Base-by-base conservation (phyloP, 2,888 invertebrate species). In the Brenthis daphne region DNA sequence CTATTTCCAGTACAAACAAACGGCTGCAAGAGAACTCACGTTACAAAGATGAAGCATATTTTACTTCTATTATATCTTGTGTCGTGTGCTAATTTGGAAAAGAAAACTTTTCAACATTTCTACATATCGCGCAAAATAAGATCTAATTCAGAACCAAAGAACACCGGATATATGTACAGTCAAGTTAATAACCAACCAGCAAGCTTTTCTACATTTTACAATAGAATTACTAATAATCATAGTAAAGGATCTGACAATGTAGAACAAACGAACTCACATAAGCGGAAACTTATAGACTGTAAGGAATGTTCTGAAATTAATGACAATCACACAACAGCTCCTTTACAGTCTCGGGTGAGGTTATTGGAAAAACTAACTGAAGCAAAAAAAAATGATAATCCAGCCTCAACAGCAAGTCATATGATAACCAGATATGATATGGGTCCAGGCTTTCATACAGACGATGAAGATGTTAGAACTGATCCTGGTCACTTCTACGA, bases 401-500 rank as follows among this genome's bases (percentile, higher is more conserved):
- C 50, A 2, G 56, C 63, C 6, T 47, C 16, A 48, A 61, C 56
- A 50, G 20, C 60, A 8, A 74, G 72, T n/a, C 78, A 83, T 37
- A 69, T 72, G 12, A 67, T 76, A 20, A 65, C 73, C 11, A 74
- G 69, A 20, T 80, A 79, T 61, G 75, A 75, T 16, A 77, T 78
- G 14, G 67, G 71, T 16, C 72, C 75, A 11, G 79, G 83, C 12
- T 87, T 84, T 66, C 82, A 80, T 24, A 73, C 80, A 6, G 89
- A 91, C 58, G 85, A 87, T 50, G 85, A 90, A 56, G 89, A 91
- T 66, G 68, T 90, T 5, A 83, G 85, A 73, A 85, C 83, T 1
- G 85, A 83, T 72, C 81, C 83, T 14, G 80, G 81, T 72, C 81
- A 75, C 58, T 65, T 78, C 11, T 86, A 85, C 54, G 83, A 85